These are phyloP conservation scores for Pluvialis apricaria DNA, from an alignment of 2,113 vertebrate genomes.

Conservation along the genomic window DNA sequence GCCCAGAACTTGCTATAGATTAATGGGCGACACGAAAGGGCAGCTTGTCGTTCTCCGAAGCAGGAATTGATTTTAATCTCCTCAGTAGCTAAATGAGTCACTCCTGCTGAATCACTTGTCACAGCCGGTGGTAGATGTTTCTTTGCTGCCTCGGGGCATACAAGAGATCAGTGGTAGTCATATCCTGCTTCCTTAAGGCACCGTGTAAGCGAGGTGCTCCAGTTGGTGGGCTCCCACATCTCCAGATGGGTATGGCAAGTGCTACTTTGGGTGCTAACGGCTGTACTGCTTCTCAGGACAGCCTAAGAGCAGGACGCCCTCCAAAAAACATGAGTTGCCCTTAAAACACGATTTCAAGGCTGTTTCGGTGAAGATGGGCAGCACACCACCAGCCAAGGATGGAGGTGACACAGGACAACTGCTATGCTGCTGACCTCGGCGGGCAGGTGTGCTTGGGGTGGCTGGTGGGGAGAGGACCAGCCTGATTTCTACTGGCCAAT, in stretches of 20 bases:
- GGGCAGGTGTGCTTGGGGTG: neutral
- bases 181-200: fast-evolving
- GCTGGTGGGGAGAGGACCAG: neutral
- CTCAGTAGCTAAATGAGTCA: neutral
- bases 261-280: fast-evolving
- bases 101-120: neutral
- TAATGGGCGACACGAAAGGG: neutral
- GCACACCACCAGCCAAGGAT: neutral
- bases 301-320: neutral
- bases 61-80: neutral
- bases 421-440: fast-evolving
- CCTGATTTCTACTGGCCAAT: neutral
- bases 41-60: neutral
- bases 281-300: neutral
- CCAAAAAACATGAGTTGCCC: fast-evolving
- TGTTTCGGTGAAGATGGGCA: neutral
- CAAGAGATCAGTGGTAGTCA: neutral
- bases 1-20: neutral
- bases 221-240: neutral
- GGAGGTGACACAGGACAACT: fast-evolving
- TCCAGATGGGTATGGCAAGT: neutral
- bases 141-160: neutral
- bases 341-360: neutral
- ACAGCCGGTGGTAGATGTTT: neutral
- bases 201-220: neutral